These are phyloP conservation scores for Nomada ferruginata DNA, from an alignment of 2,888 invertebrate genomes.

Conservation along the genomic window DNA sequence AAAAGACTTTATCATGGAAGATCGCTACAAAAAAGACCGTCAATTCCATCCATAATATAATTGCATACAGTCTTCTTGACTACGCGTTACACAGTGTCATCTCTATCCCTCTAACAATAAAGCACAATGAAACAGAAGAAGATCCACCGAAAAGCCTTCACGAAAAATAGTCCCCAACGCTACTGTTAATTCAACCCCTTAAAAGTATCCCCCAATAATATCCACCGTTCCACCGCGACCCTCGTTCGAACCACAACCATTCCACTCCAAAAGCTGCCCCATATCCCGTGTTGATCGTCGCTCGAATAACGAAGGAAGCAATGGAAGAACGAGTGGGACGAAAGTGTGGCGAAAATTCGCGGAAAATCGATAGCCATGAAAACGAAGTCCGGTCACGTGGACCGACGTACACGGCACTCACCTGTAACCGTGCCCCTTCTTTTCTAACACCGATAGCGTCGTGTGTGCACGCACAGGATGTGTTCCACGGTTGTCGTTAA, in stretches of 20 bases:
- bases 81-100: too few relatives aligned
- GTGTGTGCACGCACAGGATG: conserved; percentile 20
- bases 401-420: conserved; percentile 2
- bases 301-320: background rate
- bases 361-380: conserved; percentile 28
- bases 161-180: too few relatives aligned
- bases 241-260: background rate
- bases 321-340: background rate
- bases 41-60: too few relatives aligned
- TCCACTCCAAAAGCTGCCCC: background rate
- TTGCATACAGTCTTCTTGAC: too few relatives aligned
- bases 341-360: conserved; percentile 20
- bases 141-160: too few relatives aligned
- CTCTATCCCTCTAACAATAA: too few relatives aligned
- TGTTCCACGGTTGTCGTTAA: conserved; percentile 41
- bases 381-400: conserved; percentile 27
- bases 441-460: background rate
- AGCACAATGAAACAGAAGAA: too few relatives aligned
- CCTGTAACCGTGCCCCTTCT: background rate
- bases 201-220: background rate
- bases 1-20: too few relatives aligned
- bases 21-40: too few relatives aligned
- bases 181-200: too few relatives aligned
- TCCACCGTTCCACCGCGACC: background rate
- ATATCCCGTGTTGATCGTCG: too few relatives aligned